Evolutionary conservation across 2,113 vertebrate species (phyloP).

Genomic region (Canis aureus): DNA sequence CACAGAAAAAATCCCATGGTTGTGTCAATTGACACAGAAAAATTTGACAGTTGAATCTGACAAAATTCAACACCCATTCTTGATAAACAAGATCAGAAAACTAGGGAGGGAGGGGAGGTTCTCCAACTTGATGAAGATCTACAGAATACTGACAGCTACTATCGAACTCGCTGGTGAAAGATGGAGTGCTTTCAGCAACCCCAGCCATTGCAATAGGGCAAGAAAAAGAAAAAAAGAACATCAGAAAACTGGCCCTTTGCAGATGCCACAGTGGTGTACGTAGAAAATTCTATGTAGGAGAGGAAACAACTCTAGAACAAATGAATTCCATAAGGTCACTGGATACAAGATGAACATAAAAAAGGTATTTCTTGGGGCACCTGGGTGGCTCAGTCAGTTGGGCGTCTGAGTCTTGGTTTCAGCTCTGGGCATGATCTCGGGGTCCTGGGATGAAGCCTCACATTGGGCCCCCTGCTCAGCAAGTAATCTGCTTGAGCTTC

Average conservation of each 20-base stretch:
- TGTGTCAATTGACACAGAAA: background rate
- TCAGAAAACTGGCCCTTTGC: background rate
- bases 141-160: background rate
- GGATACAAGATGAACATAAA: background rate
- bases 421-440: background rate
- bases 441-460: background rate
- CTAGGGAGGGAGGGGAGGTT: background rate
- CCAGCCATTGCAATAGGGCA: background rate
- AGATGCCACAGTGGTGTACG: background rate
- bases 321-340: background rate
- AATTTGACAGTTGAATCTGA: background rate
- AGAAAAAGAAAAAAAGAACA: background rate
- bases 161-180: background rate
- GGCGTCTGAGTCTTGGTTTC: background rate
- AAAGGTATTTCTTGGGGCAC: background rate
- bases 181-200: background rate
- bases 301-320: background rate
- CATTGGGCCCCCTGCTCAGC: background rate
- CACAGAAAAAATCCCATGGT: background rate
- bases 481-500: background rate
- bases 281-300: background rate
- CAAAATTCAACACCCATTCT: background rate
- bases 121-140: background rate
- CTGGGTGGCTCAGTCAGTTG: background rate
- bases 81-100: background rate